Conservation (phyloP, 2,113 vertebrate genomes). For the Chascanopsetta lugubris region DNA sequence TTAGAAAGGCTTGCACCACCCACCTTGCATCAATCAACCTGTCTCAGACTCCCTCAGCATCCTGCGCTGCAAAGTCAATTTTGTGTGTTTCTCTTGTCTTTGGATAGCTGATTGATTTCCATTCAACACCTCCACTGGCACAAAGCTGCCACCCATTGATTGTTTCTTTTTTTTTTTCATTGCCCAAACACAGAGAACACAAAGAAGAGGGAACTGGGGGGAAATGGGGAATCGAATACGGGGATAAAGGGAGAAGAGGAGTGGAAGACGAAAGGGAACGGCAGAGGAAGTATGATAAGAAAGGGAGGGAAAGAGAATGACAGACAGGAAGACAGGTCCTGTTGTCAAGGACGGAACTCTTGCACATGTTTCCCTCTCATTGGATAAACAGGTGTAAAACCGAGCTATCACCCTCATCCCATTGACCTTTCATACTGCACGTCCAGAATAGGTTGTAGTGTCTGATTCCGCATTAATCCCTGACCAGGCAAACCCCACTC, state of each 20-base stretch:
- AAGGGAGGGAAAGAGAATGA: neutral
- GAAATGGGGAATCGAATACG: constrained; percentile 9
- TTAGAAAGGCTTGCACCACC: constrained; percentile 23
- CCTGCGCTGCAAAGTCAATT: constrained; percentile 7
- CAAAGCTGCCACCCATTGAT: constrained; percentile 64
- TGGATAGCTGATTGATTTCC: constrained; percentile 68
- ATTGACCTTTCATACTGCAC: neutral
- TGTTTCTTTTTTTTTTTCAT: constrained; percentile 62
- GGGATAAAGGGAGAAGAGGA: constrained; percentile 1
- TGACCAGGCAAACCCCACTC: constrained; percentile 11
- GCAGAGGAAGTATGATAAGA: neutral
- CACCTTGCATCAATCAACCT: constrained; percentile 20
- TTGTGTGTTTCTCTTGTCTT: constrained; percentile 52
- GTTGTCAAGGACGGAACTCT: constrained; percentile 26
- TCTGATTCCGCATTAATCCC: constrained; percentile 39
- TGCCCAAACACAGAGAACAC: constrained; percentile 43
- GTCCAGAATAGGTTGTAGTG: constrained; percentile 20
- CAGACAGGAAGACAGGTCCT: constrained; percentile 11
- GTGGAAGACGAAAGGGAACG: neutral
- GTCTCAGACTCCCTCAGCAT: neutral
- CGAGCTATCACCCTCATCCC: neutral
- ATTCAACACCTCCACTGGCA: constrained; percentile 51
- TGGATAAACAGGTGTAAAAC: constrained; percentile 14
- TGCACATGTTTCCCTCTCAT: too few species aligned
- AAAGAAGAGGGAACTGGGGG: neutral